Evolutionary conservation across 2,888 invertebrate species (phyloP).

Genomic region (Ptychoptera albimana): DNA sequence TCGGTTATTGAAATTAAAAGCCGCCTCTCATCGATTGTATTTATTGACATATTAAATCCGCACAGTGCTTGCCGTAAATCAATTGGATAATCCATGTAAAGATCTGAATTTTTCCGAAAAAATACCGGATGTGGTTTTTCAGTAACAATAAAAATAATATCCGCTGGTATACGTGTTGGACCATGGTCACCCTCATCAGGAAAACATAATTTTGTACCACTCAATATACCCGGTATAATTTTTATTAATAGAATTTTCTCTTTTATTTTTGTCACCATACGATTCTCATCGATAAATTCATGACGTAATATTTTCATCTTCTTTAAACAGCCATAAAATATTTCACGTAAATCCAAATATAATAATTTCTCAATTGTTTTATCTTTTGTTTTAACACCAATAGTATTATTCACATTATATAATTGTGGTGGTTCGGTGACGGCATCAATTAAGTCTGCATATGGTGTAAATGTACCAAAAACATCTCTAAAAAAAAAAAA

Average conservation of each 20-base stretch:
- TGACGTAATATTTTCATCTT: constrained; percentile 66
- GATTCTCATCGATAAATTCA: constrained; percentile 46
- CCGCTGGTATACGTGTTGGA: constrained; percentile 47
- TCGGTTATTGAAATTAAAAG: constrained; percentile 54
- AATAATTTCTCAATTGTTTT: constrained; percentile 38
- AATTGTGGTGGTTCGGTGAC: constrained; percentile 44
- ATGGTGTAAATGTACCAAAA: constrained; percentile 72
- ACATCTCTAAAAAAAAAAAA: constrained; percentile 38
- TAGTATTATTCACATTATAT: constrained; percentile 42
- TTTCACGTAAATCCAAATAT: constrained; percentile 42
- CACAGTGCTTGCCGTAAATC: constrained; percentile 53
- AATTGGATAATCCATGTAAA: constrained; percentile 43
- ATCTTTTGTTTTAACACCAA: constrained; percentile 48
- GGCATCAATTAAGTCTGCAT: constrained; percentile 55
- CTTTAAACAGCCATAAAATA: constrained; percentile 61
- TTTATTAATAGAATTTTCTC: constrained; percentile 62
- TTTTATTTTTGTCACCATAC: constrained; percentile 40
- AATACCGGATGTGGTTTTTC: constrained; percentile 54
- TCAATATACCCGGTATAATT: constrained; percentile 56
- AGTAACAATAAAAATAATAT: constrained; percentile 56
- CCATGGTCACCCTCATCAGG: constrained; percentile 68
- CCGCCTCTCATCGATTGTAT: constrained; percentile 52
- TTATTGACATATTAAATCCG: constrained; percentile 47
- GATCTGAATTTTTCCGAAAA: constrained; percentile 47
- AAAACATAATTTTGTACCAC: constrained; percentile 56